Evolutionary conservation across 1,140 invertebrate species (phyloP).

Genomic region (Pogonus chalceus): DNA sequence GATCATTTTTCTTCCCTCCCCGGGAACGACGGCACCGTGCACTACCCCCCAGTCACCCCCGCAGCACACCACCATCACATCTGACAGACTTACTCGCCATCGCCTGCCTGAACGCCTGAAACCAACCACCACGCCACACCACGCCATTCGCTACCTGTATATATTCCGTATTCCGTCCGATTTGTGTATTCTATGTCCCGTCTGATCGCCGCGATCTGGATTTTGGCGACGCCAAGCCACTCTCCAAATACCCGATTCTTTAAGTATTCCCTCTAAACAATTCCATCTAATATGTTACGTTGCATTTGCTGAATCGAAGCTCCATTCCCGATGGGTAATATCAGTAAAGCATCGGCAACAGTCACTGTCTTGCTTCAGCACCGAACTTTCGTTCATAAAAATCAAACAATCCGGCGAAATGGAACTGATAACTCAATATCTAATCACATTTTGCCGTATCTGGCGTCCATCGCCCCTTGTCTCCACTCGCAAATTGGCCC

Average conservation of each 20-base stretch:
- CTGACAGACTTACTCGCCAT: conserved; percentile 15
- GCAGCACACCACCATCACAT: conserved; percentile 17
- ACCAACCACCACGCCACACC: too few relatives aligned
- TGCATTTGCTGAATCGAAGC: conserved; percentile 29
- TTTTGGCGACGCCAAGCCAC: too few relatives aligned
- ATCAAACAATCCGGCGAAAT: conserved; percentile 18
- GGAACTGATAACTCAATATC: conserved; percentile 21
- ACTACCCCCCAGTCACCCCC: conserved; percentile 18
- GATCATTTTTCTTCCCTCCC: conserved; percentile 43
- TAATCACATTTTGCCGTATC: conserved; percentile 20
- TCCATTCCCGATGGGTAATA: conserved; percentile 37
- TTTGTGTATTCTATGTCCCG: too few relatives aligned
- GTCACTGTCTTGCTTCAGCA: conserved; percentile 17
- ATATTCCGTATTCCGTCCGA: too few relatives aligned
- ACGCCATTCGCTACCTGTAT: too few relatives aligned
- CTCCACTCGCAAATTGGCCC: too few relatives aligned
- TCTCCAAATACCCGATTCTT: too few relatives aligned
- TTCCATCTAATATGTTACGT: too few relatives aligned
- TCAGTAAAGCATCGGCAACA: conserved; percentile 32
- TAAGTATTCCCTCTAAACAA: too few relatives aligned
- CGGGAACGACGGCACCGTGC: background rate
- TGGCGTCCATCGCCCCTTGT: conserved; percentile 15
- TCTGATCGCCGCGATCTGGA: too few relatives aligned
- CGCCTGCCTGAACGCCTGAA: conserved; percentile 24
- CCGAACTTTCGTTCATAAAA: conserved; percentile 21